Conservation (phyloP, 2,797 vertebrate genomes). For the Xenops minutus region DNA sequence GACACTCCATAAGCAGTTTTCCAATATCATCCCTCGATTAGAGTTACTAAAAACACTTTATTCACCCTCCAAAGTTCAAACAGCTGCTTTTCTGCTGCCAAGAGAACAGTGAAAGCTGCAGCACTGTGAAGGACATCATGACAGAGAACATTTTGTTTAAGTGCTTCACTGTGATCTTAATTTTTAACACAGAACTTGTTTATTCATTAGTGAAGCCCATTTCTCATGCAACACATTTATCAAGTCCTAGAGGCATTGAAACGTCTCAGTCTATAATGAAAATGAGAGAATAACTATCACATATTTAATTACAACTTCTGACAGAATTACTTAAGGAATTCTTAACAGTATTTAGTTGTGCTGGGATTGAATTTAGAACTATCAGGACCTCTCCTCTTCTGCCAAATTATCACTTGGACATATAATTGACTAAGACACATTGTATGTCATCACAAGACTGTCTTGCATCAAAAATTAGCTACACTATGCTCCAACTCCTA, state of each 20-base stretch:
- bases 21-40: neutral
- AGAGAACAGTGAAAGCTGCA: neutral
- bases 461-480: neutral
- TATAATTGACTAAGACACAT: neutral
- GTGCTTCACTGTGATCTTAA: accelerated
- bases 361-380: neutral
- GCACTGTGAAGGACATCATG: neutral
- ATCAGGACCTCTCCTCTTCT: neutral
- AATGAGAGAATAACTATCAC: neutral
- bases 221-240: neutral
- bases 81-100: neutral
- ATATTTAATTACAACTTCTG: neutral
- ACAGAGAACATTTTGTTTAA: neutral
- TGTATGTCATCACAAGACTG: neutral
- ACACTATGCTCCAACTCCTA: neutral
- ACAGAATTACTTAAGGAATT: neutral
- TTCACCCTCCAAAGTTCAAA: neutral
- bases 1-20: neutral
- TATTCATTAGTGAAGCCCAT: neutral
- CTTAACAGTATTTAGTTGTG: neutral
- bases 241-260: neutral
- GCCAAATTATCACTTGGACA: neutral
- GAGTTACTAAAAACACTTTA: neutral
- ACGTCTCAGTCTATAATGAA: neutral
- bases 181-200: neutral